Percentiles rank a stretch among this genome's conserved stretches.
Conservation (phyloP, 37 sponge, comb jelly and placozoan species). For the Oopsacas minuta region DNA sequence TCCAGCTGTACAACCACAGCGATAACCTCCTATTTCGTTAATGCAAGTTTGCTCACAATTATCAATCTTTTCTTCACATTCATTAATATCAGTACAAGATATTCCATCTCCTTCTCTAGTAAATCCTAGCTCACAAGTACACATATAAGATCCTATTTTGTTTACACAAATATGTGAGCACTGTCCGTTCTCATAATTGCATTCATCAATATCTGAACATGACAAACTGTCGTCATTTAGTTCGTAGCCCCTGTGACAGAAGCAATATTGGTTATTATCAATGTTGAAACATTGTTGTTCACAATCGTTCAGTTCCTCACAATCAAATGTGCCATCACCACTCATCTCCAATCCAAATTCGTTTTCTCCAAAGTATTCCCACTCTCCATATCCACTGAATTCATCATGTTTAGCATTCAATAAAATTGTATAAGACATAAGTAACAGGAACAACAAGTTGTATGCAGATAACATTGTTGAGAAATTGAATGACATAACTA, state of each 20-base stretch:
- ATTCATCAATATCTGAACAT: conserved; percentile 21
- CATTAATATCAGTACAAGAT: conserved; percentile 5
- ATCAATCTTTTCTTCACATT: conserved; percentile 18
- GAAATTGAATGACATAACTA: not conserved
- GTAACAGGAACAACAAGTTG: not conserved
- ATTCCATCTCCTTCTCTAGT: not conserved
- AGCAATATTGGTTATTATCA: not conserved
- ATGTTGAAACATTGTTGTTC: conserved; percentile 16
- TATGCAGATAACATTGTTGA: not conserved
- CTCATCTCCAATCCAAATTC: not conserved
- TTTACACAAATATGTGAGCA: not conserved
- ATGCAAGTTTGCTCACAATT: conserved; percentile 21
- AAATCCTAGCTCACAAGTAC: not conserved
- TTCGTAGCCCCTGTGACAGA: not conserved
- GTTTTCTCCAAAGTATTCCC: not conserved
- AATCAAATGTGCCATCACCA: not conserved
- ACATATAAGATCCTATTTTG: not conserved
- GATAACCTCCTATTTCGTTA: conserved; percentile 6
- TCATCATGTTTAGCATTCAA: not conserved
- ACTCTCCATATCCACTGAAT: not conserved
- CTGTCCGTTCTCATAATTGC: not conserved
- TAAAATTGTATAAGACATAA: not conserved
- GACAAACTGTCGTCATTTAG: not conserved
- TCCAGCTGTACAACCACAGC: conserved; percentile 12
- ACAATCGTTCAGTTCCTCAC: not conserved